Evolutionary conservation across 2,113 vertebrate genomes (phyloP), one percentile per base, ranked within the genome.

Genomic region (Piliocolobus tephrosceles): DNA sequence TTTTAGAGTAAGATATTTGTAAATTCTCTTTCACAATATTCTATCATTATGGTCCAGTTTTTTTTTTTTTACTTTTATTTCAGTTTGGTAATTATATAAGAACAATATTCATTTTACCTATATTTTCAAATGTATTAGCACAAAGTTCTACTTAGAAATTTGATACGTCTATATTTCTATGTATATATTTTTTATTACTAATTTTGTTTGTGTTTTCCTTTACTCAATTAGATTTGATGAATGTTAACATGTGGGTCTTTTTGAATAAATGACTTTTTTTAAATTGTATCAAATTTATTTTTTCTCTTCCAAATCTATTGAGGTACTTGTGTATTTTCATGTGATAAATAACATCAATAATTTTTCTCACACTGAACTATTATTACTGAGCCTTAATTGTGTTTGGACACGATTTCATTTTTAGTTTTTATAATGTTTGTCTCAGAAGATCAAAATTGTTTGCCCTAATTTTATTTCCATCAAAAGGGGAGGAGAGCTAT

Each of bases 11-110:
- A 70, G 22, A 38, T 86, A 72, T 80, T 84, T 80, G 18, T 5
- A 82, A 91, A 55, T 40, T 57, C 14, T 6, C 3, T 95, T 82
- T 79, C 50, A 64, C 50, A 9, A 72, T 43, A 68, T 52, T 81
- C 8, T 90, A 16, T 30, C 17, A 30, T 66, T 92, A 50, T 89
- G 7, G 16, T 64, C 30, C 89, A 11, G 27, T 1, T 57, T 91
- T 93, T 50, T 50, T 43, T 91, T 95, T 82, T 30, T 81, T 95
- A 20, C 38, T 93, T 90, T 94, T 89, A 9, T 78, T 88, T 88
- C 8, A 95, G 22, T 75, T 86, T 64, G 52, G 35, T 85, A 66
- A 84, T 91, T 96, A 45, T 57, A 12, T 22, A 84, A 57, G 11
- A 52, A 22, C n/a, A 93, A 79, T 80, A 38, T 72, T 89, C 2